Evolutionary conservation across 2,888 invertebrate genomes (phyloP), one percentile per base, ranked within the genome.

Genomic region (Dinocampus coccinellae): DNA sequence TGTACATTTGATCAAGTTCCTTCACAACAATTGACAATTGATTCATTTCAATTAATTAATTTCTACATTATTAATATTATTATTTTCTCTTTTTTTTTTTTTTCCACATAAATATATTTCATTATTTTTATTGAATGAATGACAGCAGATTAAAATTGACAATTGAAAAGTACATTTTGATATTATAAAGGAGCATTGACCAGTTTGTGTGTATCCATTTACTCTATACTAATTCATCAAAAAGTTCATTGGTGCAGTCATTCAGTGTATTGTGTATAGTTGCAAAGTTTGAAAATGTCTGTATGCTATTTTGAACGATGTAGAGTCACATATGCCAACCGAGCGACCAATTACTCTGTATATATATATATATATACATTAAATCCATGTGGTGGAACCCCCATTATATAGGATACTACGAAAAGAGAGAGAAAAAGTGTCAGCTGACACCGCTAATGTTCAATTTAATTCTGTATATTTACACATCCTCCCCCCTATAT

Each of bases 251-350:
- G 47, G 42, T 68, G 58, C 62, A 65, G 36, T 64, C 62, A 62
- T 42, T 47, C 34, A 26, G 36, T 36, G 36, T 57, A 55, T 55
- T 24, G 13, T 55, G 13, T 55, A 55, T 55, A 55, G n/a, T 47
- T n/a, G n/a, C 20, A 39, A 39, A 39, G n/a, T 47, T 47, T 47
- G 47, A 47, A 16, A 47, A 47, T n/a, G 16, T 10, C 29, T n/a
- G 13, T n/a, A n/a, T 4, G 24, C 11, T 62, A 65, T 65, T 71
- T 34, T 65, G 58, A 58, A 29, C 60, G 47, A 73, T 72, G 39
- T 70, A 29, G 69, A 34, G 42, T 53, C 62, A 74, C 77, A 75
- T 75, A 75, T 75, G 74, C 61, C 70, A 62, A 33, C 64, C 22
- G 47, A 52, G 24, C 52, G 66, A 34, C 13, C 13, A 42, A 64